These are phyloP conservation scores for Agonopterix arenella DNA, from an alignment of 2,888 invertebrate genomes.

Conservation along the genomic window DNA sequence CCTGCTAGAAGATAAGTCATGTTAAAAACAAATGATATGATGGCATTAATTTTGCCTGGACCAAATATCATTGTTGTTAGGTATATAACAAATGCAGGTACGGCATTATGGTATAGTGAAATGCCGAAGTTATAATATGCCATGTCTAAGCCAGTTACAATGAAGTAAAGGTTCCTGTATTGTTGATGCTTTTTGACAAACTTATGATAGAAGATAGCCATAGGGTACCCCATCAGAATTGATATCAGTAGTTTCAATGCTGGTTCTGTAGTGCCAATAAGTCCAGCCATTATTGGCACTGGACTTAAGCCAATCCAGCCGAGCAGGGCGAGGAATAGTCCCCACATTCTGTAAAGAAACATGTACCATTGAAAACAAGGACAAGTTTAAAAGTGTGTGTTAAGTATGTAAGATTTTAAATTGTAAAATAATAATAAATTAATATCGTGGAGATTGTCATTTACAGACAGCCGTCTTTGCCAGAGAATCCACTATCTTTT, in stretches of 20 bases:
- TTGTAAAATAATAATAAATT: too few relatives aligned
- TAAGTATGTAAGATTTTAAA: too few relatives aligned
- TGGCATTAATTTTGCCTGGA: conserved; percentile 80
- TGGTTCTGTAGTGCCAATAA: conserved; percentile 78
- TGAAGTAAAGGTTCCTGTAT: conserved; percentile 85
- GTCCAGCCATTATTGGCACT: conserved; percentile 51
- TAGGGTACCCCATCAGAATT: conserved; percentile 76
- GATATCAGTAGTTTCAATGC: conserved; percentile 81
- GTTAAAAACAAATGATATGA: conserved; percentile 87
- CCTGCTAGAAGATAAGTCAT: conserved; percentile 87
- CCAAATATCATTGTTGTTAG: conserved; percentile 79
- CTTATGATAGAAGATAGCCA: conserved; percentile 48
- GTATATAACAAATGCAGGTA: conserved; percentile 85
- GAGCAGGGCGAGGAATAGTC: conserved; percentile 36
- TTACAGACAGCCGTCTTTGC: too few relatives aligned
- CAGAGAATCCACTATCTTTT: too few relatives aligned
- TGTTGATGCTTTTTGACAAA: conserved; percentile 24
- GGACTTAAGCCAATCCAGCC: conserved; percentile 45
- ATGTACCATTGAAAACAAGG: too few relatives aligned
- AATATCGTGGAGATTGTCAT: too few relatives aligned
- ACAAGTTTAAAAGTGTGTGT: too few relatives aligned
- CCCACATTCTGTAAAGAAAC: conserved; percentile 40
- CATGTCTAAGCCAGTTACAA: conserved; percentile 82
- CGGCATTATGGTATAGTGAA: conserved; percentile 84
- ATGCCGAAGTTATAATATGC: conserved; percentile 92